phyloP scores from a whole-genome alignment of 1,140 invertebrate species.

The Lepidurus packardi region DNA sequence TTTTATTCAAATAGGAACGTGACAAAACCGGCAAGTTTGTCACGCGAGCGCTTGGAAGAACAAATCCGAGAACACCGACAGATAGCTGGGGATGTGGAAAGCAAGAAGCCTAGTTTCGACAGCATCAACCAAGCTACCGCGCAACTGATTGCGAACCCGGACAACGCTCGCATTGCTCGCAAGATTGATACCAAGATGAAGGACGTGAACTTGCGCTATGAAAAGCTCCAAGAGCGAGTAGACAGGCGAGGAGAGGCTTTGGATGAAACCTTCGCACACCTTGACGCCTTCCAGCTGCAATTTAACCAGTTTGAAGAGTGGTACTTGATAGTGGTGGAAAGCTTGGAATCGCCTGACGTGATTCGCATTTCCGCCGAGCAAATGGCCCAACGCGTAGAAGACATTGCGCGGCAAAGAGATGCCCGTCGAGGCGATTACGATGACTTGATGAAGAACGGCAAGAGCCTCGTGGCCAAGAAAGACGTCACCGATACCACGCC shows the following conservation, averaged over 20 bases:
- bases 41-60: slow-evolving; percentile 81
- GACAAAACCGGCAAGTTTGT: slow-evolving; percentile 74
- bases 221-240: slow-evolving; percentile 73
- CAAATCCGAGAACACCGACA: slow-evolving; percentile 76
- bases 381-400: slow-evolving; percentile 58
- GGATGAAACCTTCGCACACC: slow-evolving; percentile 66
- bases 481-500: slow-evolving; percentile 80
- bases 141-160: slow-evolving; percentile 71
- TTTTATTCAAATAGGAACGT: slow-evolving; percentile 51
- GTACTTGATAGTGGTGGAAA: slow-evolving; percentile 61
- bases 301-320: slow-evolving; percentile 63
- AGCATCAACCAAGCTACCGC: slow-evolving; percentile 69
- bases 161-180: slow-evolving; percentile 78
- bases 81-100: slow-evolving; percentile 74
- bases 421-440: slow-evolving; percentile 61
- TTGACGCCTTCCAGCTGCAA: slow-evolving; percentile 65
- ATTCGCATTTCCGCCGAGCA: slow-evolving; percentile 57
- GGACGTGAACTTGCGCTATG: slow-evolving; percentile 73
- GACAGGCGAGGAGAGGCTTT: slow-evolving; percentile 71
- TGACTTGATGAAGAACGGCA: slow-evolving; percentile 70
- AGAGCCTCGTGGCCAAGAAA: slow-evolving; percentile 75
- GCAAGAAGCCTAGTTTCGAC: slow-evolving; percentile 74
- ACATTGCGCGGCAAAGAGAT: slow-evolving; percentile 49
- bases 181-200: slow-evolving; percentile 80
- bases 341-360: slow-evolving; percentile 66